Conservation (phyloP, 2,888 invertebrate genomes). For the Zele albiditarsus region DNA sequence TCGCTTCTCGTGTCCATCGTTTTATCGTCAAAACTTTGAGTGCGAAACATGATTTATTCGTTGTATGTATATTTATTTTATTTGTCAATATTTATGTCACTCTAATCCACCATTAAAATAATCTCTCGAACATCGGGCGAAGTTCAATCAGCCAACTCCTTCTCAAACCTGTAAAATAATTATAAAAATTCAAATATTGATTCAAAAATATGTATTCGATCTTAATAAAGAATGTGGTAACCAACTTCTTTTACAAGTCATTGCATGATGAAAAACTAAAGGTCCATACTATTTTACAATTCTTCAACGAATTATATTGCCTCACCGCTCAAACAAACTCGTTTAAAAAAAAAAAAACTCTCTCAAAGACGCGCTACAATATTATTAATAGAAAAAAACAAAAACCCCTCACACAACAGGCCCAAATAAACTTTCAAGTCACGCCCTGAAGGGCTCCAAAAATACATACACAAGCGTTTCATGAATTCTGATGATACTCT, state of each 20-base stretch:
- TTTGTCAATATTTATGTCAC: neutral
- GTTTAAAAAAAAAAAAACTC: neutral
- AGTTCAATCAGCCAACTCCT: neutral
- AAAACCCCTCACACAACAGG: neutral
- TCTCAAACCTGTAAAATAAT: neutral
- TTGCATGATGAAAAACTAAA: no score
- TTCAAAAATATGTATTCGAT: neutral
- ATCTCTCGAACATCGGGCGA: no score
- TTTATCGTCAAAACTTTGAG: slow-evolving; percentile 48
- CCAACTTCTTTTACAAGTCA: no score
- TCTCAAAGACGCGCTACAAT: neutral
- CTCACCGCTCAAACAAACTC: no score
- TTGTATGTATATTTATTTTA: neutral
- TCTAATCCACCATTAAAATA: neutral
- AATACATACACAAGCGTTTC: neutral
- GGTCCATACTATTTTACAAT: no score
- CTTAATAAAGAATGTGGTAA: neutral
- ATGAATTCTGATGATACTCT: slow-evolving; percentile 14
- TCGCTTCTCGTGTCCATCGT: slow-evolving; percentile 44
- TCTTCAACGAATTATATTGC: no score
- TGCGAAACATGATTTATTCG: slow-evolving; percentile 49
- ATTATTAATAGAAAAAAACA: neutral
- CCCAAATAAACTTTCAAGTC: neutral
- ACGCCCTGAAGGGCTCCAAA: slow-evolving; percentile 18
- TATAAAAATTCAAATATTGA: neutral